Conservation (phyloP, 2,797 vertebrate species). For the Poecilia velifera region DNA sequence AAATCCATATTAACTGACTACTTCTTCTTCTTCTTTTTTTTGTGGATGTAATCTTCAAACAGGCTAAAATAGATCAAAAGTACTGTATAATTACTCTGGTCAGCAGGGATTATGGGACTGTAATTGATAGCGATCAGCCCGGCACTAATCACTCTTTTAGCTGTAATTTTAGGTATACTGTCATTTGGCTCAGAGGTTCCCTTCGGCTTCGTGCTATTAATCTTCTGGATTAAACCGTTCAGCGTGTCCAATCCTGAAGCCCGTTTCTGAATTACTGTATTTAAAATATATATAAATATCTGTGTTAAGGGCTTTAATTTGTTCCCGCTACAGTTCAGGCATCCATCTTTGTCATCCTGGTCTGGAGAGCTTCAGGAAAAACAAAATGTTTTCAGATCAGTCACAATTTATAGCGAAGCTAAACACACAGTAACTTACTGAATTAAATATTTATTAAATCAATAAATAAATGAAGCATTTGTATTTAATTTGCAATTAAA, state of each 20-base stretch:
- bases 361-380: not conserved
- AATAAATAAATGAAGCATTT: not conserved
- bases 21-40: not conserved
- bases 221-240: conserved; percentile 72
- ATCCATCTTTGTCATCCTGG: conserved; percentile 20
- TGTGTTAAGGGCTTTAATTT: conserved; percentile 41
- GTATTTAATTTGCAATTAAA: not conserved
- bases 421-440: not conserved
- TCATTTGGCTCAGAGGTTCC: conserved; percentile 72
- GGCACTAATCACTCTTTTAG: conserved; percentile 77
- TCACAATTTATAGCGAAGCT: not conserved
- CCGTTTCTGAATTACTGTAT: conserved; percentile 46
- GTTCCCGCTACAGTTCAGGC: not conserved
- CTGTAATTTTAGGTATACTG: conserved; percentile 70
- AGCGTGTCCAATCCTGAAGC: conserved; percentile 65
- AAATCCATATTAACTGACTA: conserved; percentile 68
- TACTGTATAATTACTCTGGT: conserved; percentile 78
- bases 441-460: not conserved
- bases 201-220: conserved; percentile 73
- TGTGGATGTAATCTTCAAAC: conserved; percentile 73
- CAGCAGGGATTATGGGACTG: conserved; percentile 78
- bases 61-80: conserved; percentile 73
- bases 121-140: conserved; percentile 79
- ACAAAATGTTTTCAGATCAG: not conserved
- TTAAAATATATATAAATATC: conserved; percentile 26